Conservation (phyloP, 1,140 invertebrate genomes). For the Neotoxoptera formosana region DNA sequence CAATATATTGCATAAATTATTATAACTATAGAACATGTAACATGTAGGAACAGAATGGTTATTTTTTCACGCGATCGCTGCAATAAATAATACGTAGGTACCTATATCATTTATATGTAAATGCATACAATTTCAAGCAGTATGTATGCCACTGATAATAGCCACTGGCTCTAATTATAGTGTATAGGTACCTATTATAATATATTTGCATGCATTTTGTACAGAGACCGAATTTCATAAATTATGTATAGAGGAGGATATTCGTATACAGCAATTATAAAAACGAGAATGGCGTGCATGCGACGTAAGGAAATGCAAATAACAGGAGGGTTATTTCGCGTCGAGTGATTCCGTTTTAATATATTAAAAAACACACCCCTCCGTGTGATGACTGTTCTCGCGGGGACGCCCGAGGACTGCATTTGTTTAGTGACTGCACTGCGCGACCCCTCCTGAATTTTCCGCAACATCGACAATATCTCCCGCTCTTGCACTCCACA, state of each 20-base stretch:
- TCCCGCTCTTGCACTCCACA: not conserved
- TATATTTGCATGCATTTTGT: not conserved
- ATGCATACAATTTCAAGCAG: not conserved
- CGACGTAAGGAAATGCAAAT: conserved; percentile 13
- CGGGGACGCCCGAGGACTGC: conserved; percentile 27
- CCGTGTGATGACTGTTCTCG: not conserved
- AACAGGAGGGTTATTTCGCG: not conserved
- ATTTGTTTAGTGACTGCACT: not conserved
- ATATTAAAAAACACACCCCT: conserved; percentile 45
- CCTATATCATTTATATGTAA: too few relatives aligned
- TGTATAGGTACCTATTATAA: not conserved
- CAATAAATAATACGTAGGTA: not conserved
- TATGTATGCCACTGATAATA: not conserved
- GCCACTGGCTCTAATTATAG: not conserved
- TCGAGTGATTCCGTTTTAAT: conserved; percentile 28
- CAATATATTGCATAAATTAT: too few relatives aligned
- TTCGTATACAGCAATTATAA: not conserved
- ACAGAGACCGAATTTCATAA: not conserved
- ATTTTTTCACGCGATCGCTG: not conserved
- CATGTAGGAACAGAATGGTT: not conserved
- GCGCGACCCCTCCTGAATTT: not conserved
- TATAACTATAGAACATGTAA: too few relatives aligned
- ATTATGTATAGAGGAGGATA: not conserved
- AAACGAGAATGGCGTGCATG: not conserved
- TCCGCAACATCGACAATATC: conserved; percentile 33